These are phyloP conservation scores for Halyomorpha halys DNA, from an alignment of 1,140 invertebrate species.

Conservation along the genomic window DNA sequence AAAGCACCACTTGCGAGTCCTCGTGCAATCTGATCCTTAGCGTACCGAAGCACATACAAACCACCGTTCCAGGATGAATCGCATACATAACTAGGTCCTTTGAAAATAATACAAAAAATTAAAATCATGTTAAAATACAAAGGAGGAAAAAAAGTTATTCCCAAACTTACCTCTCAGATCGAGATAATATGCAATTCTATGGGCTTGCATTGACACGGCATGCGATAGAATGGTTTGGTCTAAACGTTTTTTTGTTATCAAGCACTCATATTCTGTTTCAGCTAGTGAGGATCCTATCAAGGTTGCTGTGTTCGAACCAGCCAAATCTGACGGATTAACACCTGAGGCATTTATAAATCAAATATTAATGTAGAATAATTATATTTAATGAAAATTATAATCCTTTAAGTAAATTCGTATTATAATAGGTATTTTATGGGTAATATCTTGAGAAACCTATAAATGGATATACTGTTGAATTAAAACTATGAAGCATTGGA, in stretches of 20 bases:
- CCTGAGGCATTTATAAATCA: background rate
- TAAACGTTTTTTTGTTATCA: conserved; percentile 27
- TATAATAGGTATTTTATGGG: background rate
- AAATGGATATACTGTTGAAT: no score
- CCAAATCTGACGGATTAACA: background rate
- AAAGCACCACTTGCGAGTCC: conserved; percentile 58
- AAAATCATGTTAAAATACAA: background rate
- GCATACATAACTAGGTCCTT: conserved; percentile 57
- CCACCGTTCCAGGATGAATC: conserved; percentile 63
- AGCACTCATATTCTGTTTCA: conserved; percentile 31
- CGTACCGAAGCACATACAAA: conserved; percentile 52
- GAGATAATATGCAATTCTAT: conserved; percentile 53
- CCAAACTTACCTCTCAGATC: conserved; percentile 46
- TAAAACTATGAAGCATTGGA: no score
- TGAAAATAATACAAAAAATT: conserved; percentile 1
- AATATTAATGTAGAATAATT: background rate
- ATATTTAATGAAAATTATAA: background rate
- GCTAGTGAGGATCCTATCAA: conserved; percentile 38
- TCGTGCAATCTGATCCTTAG: conserved; percentile 47
- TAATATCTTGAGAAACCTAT: no score
- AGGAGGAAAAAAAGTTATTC: no score
- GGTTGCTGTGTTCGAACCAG: conserved; percentile 46
- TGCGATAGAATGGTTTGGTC: conserved; percentile 56
- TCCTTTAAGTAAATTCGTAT: background rate
- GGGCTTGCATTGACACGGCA: conserved; percentile 53